A percentile compares a stretch with the other conserved stretches of the same genome.
Conservation (phyloP, 1,140 invertebrate species). For the Formica selysi region DNA sequence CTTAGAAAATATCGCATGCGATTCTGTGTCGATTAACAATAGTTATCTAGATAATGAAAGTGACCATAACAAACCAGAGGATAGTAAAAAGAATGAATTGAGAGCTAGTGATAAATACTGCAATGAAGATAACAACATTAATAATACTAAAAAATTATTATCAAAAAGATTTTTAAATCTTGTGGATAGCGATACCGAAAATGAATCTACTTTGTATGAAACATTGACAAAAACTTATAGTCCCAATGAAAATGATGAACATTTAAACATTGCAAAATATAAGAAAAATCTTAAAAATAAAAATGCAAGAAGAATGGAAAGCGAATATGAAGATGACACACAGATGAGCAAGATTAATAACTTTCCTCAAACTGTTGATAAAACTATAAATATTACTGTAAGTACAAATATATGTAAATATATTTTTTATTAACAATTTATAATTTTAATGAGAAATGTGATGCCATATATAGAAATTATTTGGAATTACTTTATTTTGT, state of each 20-base stretch:
- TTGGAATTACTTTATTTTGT: slow-evolving; percentile 13
- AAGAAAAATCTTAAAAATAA: slow-evolving; percentile 41
- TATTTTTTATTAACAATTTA: background rate
- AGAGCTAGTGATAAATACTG: background rate
- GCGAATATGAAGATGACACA: slow-evolving; percentile 66
- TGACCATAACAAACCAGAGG: background rate
- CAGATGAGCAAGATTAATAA: background rate
- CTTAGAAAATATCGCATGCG: background rate
- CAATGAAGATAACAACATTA: background rate
- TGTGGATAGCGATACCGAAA: slow-evolving; percentile 69
- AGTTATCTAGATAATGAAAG: background rate
- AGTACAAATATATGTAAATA: background rate
- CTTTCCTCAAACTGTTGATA: background rate
- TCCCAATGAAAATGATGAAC: background rate
- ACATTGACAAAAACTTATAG: background rate
- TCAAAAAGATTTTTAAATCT: slow-evolving; percentile 35
- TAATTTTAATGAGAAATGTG: background rate
- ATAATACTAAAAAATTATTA: background rate
- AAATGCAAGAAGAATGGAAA: slow-evolving; percentile 30
- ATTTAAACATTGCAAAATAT: slow-evolving; percentile 2
- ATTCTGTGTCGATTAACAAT: background rate
- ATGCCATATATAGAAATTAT: background rate
- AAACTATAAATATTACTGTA: background rate
- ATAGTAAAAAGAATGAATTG: background rate
- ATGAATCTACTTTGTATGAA: slow-evolving; percentile 35